Conservation (phyloP, 2,113 vertebrate species). For the Epinephelus cyanopodus region DNA sequence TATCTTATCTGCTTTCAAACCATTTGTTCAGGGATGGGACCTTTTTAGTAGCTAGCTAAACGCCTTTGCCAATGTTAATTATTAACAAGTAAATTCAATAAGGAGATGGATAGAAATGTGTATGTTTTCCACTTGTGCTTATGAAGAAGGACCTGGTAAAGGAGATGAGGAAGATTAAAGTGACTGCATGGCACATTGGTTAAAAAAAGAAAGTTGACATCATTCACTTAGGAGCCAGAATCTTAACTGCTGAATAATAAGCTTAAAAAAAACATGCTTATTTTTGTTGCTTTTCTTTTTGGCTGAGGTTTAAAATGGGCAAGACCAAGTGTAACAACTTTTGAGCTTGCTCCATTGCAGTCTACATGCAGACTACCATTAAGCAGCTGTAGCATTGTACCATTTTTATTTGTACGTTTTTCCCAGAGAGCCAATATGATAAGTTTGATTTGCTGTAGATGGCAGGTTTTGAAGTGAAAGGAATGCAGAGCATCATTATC, state of each 20-base stretch:
- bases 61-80: neutral
- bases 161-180: neutral
- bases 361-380: neutral
- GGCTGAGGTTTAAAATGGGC: neutral
- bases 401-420: neutral
- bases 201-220: too few species aligned
- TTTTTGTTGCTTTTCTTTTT: too few species aligned
- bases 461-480: too few species aligned
- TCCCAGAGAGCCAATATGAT: neutral
- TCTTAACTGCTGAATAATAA: neutral
- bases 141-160: neutral
- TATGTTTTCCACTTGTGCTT: neutral
- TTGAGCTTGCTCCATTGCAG: too few species aligned
- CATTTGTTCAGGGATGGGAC: neutral
- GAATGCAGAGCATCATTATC: neutral
- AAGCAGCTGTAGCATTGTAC: too few species aligned
- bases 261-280: too few species aligned
- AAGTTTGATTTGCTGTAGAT: neutral
- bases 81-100: too few species aligned
- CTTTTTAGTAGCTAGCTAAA: neutral
- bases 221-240: too few species aligned
- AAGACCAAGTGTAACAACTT: neutral
- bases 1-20: neutral
- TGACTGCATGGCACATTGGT: neutral
- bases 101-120: neutral